Percentiles rank a stretch among this genome's conserved stretches.
phyloP scores from a whole-genome alignment of 2,113 vertebrate genomes.

The Hydrochoerus hydrochaeris region DNA sequence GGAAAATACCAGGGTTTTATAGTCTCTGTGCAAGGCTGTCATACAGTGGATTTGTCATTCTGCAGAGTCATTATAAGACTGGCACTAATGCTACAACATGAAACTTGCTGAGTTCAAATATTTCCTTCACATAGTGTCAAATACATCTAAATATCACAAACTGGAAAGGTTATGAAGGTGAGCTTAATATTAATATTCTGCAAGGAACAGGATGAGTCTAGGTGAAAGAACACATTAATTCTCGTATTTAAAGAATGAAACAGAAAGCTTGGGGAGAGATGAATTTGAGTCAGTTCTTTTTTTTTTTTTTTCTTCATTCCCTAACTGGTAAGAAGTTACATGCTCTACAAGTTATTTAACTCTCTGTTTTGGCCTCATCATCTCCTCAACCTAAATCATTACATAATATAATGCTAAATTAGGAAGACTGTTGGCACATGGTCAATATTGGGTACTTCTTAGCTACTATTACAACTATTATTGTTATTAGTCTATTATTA shows the following conservation, averaged over 20 bases:
- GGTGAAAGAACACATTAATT: background rate
- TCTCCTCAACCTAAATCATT: background rate
- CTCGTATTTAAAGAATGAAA: constrained; percentile 5
- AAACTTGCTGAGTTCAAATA: constrained; percentile 48
- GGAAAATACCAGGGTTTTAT: constrained; percentile 1
- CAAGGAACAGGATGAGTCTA: background rate
- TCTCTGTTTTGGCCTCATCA: background rate
- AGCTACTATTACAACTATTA: background rate
- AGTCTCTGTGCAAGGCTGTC: background rate
- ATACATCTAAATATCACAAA: constrained; percentile 33
- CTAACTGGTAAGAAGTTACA: background rate
- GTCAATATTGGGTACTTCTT: background rate
- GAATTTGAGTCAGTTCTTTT: background rate
- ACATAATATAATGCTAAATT: background rate
- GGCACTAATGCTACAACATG: background rate
- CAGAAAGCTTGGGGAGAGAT: background rate
- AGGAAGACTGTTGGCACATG: background rate
- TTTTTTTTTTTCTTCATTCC: background rate
- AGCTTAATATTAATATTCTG: background rate
- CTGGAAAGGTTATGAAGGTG: constrained; percentile 26
- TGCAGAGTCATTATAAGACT: background rate
- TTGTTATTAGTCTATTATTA: background rate
- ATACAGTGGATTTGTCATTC: background rate
- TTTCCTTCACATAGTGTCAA: constrained; percentile 1
- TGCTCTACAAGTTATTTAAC: background rate